These are phyloP conservation scores for Rotaria sp. DNA, from an alignment of 2,888 invertebrate genomes.

Conservation along the genomic window DNA sequence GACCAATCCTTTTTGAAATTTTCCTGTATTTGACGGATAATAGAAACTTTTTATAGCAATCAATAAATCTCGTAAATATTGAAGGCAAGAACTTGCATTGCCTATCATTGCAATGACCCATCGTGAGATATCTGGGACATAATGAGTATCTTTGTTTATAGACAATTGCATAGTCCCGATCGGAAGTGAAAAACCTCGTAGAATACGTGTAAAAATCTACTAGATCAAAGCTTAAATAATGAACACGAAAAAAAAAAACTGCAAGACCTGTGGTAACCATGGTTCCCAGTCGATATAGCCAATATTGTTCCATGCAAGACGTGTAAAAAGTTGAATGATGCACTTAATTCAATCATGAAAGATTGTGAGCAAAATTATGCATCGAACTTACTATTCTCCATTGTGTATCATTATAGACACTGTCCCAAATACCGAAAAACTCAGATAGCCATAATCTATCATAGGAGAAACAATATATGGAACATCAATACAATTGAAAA, in stretches of 20 bases:
- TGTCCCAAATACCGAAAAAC: background rate
- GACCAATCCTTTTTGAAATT: slow-evolving; percentile 54
- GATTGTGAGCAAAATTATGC: background rate
- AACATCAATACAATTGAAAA: background rate
- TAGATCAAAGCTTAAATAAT: background rate
- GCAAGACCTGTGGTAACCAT: background rate
- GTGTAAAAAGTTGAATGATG: background rate
- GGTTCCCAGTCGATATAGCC: slow-evolving; percentile 1
- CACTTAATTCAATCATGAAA: too few species aligned
- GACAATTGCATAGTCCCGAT: background rate
- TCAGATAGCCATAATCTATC: slow-evolving; percentile 5
- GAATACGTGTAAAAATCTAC: background rate
- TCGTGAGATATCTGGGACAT: slow-evolving; percentile 53
- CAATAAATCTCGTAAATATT: slow-evolving; percentile 71
- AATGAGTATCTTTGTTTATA: background rate
- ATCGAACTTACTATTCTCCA: background rate
- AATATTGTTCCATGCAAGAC: background rate
- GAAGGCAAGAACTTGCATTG: slow-evolving; percentile 64
- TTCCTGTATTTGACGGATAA: slow-evolving; percentile 77
- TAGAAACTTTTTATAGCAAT: slow-evolving; percentile 76
- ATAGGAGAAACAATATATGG: background rate
- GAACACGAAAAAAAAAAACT: slow-evolving; percentile 32
- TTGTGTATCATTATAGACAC: background rate
- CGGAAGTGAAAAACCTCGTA: background rate
- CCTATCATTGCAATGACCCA: slow-evolving; percentile 63